Conservation (phyloP, 2,113 vertebrate genomes). For the Pseudois nayaur region DNA sequence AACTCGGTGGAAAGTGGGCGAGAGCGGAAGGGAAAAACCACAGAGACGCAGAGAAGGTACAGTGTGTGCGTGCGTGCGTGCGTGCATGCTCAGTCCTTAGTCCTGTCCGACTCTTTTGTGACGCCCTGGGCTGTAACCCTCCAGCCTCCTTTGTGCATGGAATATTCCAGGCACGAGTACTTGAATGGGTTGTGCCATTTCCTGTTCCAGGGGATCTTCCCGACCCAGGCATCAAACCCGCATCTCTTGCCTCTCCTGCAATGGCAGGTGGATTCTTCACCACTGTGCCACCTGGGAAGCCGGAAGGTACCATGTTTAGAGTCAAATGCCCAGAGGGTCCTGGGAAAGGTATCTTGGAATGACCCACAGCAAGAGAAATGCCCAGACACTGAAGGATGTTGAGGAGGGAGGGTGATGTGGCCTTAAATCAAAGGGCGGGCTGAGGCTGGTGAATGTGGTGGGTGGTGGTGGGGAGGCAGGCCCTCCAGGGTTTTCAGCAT, state of each 20-base stretch:
- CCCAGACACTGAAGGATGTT: neutral
- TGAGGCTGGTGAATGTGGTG: neutral
- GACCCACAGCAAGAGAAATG: neutral
- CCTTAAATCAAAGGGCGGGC: neutral
- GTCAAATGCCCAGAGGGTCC: neutral
- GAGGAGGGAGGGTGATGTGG: too few relatives aligned
- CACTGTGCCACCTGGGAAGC: neutral
- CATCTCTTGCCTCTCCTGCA: neutral
- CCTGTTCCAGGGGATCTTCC: neutral
- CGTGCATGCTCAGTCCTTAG: neutral
- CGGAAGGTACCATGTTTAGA: neutral
- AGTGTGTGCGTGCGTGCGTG: rapidly evolving
- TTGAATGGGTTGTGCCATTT: neutral
- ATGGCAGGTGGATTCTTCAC: neutral
- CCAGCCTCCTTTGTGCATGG: neutral
- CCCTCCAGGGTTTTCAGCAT: neutral
- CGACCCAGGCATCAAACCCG: neutral
- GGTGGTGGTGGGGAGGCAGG: neutral
- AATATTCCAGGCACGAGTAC: neutral
- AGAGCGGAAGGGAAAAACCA: neutral
- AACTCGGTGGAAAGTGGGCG: neutral
- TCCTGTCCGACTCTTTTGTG: neutral
- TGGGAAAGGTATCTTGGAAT: neutral
- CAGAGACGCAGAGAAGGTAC: neutral
- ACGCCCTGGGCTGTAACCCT: neutral